Evolutionary conservation across 2,888 invertebrate genomes (phyloP).

Genomic region (Andrena praecox): DNA sequence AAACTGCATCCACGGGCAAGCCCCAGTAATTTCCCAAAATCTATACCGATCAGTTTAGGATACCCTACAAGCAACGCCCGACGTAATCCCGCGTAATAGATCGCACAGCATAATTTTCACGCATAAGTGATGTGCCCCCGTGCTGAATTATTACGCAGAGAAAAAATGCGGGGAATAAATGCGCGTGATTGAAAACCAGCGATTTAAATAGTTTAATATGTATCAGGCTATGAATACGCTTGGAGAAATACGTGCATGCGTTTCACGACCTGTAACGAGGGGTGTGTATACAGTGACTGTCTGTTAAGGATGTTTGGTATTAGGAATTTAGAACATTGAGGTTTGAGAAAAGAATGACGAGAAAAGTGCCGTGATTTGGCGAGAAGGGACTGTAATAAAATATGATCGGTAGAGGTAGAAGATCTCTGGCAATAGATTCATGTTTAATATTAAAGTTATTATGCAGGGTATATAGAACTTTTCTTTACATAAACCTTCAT

Average conservation of each 20-base stretch:
- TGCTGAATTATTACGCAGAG: slow-evolving; percentile 14
- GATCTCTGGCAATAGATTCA: no score
- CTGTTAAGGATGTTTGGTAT: neutral
- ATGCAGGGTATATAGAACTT: no score
- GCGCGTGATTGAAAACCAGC: slow-evolving; percentile 19
- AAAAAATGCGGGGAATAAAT: slow-evolving; percentile 27
- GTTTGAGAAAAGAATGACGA: neutral
- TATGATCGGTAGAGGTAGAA: no score
- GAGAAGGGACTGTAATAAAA: no score
- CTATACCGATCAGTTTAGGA: slow-evolving; percentile 51
- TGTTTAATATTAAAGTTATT: no score
- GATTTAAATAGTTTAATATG: slow-evolving; percentile 49
- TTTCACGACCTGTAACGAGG: neutral
- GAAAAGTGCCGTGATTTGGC: no score
- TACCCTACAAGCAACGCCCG: slow-evolving; percentile 14
- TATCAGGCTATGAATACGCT: slow-evolving; percentile 20
- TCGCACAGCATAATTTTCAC: slow-evolving; percentile 4
- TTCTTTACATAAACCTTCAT: no score
- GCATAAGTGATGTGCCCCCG: neutral
- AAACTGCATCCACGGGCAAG: slow-evolving; percentile 65
- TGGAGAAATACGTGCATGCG: slow-evolving; percentile 11
- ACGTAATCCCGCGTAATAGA: neutral
- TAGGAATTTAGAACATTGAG: neutral
- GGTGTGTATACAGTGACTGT: neutral
- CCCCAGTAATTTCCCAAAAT: slow-evolving; percentile 69